phyloP scores from a whole-genome alignment of 2,797 vertebrate species.

The Anomalospiza imberbis region DNA sequence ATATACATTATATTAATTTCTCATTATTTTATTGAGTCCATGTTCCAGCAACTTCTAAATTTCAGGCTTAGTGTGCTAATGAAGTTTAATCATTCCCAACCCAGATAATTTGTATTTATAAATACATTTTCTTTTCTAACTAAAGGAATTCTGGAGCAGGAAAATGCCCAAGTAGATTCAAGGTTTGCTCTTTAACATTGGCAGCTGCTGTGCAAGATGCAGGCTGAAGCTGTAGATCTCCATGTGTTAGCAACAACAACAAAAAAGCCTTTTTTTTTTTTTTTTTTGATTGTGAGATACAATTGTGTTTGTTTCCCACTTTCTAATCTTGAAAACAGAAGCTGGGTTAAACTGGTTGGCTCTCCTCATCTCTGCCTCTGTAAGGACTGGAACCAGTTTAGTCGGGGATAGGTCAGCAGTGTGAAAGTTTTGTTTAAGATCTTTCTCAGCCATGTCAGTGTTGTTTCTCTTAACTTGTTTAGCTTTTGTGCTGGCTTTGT shows the following conservation, averaged over 20 bases:
- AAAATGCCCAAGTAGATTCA: neutral
- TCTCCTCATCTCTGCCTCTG: neutral
- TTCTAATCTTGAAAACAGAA: slow-evolving; percentile 19
- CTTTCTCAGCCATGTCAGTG: neutral
- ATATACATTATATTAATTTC: neutral
- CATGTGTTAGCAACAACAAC: neutral
- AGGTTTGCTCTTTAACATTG: neutral
- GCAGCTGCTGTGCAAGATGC: neutral
- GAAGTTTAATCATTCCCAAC: neutral
- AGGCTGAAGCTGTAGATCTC: neutral
- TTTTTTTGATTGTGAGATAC: neutral
- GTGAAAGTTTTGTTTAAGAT: neutral
- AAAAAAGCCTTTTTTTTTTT: neutral
- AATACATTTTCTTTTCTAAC: neutral
- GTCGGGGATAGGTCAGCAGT: neutral
- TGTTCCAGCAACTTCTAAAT: neutral
- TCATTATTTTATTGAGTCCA: neutral
- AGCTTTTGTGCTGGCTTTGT: neutral
- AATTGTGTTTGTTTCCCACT: slow-evolving; percentile 13
- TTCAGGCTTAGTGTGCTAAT: neutral
- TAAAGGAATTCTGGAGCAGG: neutral
- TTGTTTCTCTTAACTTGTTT: neutral
- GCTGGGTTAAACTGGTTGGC: neutral
- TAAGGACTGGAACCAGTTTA: neutral
- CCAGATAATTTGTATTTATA: neutral